Conservation (phyloP, 2,888 invertebrate genomes). For the Drosophila borborema region DNA sequence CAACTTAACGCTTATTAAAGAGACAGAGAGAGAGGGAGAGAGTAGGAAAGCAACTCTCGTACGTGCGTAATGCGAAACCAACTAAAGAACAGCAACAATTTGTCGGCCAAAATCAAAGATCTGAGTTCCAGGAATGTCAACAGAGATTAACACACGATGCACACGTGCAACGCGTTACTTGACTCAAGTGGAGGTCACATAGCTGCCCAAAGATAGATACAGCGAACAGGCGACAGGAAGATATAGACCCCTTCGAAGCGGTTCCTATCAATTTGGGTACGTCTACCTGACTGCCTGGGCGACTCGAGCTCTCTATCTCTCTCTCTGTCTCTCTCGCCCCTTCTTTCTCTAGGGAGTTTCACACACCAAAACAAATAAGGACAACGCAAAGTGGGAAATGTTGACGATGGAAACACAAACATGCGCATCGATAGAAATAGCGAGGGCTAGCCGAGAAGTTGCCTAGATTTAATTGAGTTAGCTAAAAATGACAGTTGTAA, state of each 20-base stretch:
- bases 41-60: slow-evolving; percentile 2
- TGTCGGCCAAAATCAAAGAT: slow-evolving; percentile 75
- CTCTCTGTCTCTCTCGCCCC: not conserved
- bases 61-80: slow-evolving; percentile 75
- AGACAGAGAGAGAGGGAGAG: slow-evolving; percentile 11
- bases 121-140: slow-evolving; percentile 82
- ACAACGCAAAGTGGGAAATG: slow-evolving; percentile 57
- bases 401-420: slow-evolving; percentile 42
- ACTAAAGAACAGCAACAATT: slow-evolving; percentile 28
- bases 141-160: slow-evolving; percentile 82
- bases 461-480: too few species aligned
- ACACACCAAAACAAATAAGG: slow-evolving; percentile 77
- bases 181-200: slow-evolving; percentile 62
- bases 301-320: slow-evolving; percentile 11
- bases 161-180: slow-evolving; percentile 77
- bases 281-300: slow-evolving; percentile 34
- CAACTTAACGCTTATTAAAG: slow-evolving; percentile 78
- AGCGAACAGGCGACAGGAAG: slow-evolving; percentile 5
- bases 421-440: slow-evolving; percentile 12
- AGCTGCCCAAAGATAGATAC: slow-evolving; percentile 4
- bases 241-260: slow-evolving; percentile 20
- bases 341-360: slow-evolving; percentile 29
- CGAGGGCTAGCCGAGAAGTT: slow-evolving; percentile 25
- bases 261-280: slow-evolving; percentile 44
- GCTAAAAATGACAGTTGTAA: too few species aligned